Conservation (phyloP, 2,888 invertebrate species). For the Carcina quercana region DNA sequence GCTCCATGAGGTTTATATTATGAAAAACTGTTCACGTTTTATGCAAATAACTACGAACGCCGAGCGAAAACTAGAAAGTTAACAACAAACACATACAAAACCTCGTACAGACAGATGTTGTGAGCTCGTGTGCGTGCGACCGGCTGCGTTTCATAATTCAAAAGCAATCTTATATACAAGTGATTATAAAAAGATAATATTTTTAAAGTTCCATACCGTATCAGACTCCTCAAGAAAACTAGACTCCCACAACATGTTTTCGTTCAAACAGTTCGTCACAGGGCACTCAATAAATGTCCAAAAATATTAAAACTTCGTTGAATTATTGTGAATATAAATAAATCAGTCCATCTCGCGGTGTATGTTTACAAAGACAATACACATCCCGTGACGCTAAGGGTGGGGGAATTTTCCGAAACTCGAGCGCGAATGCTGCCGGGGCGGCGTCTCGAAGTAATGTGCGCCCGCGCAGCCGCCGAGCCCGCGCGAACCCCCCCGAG, state of each 20-base stretch:
- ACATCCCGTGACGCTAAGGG: constrained; percentile 54
- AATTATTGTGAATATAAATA: constrained; percentile 21
- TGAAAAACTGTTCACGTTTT: constrained; percentile 72
- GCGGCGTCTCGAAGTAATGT: constrained; percentile 52
- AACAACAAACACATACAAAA: constrained; percentile 46
- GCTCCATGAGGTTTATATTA: constrained; percentile 65
- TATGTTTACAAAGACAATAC: constrained; percentile 34
- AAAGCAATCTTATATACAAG: constrained; percentile 33
- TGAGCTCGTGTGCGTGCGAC: constrained; percentile 27
- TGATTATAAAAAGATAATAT: constrained; percentile 9
- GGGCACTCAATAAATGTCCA: constrained; percentile 32
- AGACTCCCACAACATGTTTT: constrained; percentile 66
- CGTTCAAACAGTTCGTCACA: constrained; percentile 48
- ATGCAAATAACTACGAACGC: constrained; percentile 62
- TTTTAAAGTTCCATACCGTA: constrained; percentile 54
- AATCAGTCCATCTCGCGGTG: constrained; percentile 42
- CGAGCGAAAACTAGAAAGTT: constrained; percentile 74
- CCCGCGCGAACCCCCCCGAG: constrained; percentile 44
- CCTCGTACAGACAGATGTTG: constrained; percentile 17
- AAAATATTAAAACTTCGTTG: neutral
- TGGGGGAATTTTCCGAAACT: constrained; percentile 29
- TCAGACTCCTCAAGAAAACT: constrained; percentile 61
- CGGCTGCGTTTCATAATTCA: constrained; percentile 56
- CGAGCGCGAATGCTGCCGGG: constrained; percentile 49
- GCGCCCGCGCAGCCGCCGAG: constrained; percentile 49